A percentile compares a stretch with the other conserved stretches of the same genome.
Evolutionary conservation across 2,797 vertebrate species (phyloP).

Genomic region (Lepilemur septentrionalis): DNA sequence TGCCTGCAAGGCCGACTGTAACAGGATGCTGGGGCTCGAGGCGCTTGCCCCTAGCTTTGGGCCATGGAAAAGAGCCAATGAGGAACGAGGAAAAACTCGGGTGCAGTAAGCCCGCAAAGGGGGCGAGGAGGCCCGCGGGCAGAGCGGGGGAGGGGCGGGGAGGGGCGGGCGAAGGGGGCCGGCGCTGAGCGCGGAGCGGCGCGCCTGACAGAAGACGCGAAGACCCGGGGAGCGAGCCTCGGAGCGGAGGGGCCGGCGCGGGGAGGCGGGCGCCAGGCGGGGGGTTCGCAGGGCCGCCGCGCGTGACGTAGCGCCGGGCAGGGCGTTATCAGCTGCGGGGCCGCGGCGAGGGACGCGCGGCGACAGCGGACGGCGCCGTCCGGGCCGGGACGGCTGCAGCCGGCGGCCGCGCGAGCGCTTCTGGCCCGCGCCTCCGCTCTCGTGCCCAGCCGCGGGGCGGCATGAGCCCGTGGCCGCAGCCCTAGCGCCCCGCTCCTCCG

Average conservation of each 20-base stretch:
- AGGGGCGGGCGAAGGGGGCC: not conserved
- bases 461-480: not conserved
- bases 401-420: not conserved
- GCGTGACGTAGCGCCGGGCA: constrained; percentile 72
- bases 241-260: constrained; percentile 63
- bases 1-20: constrained; percentile 32
- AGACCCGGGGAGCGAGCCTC: constrained; percentile 6
- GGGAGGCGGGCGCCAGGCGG: constrained; percentile 78
- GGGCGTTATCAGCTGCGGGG: constrained; percentile 74
- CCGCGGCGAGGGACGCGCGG: constrained; percentile 14
- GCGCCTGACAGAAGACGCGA: not conserved
- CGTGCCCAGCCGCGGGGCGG: not conserved
- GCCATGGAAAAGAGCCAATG: constrained; percentile 43
- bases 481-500: not conserved
- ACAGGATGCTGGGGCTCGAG: constrained; percentile 53
- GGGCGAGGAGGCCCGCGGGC: not conserved
- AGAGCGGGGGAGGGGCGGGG: not conserved
- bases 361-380: constrained; percentile 38
- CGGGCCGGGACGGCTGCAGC: constrained; percentile 21
- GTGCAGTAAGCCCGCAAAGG: not conserved
- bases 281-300: constrained; percentile 33
- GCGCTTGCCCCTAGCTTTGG: constrained; percentile 12
- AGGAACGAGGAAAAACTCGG: not conserved
- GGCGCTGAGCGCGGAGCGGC: not conserved
- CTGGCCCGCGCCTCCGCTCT: not conserved